Conservation (phyloP, 2,888 invertebrate genomes). For the Agrochola circellaris region DNA sequence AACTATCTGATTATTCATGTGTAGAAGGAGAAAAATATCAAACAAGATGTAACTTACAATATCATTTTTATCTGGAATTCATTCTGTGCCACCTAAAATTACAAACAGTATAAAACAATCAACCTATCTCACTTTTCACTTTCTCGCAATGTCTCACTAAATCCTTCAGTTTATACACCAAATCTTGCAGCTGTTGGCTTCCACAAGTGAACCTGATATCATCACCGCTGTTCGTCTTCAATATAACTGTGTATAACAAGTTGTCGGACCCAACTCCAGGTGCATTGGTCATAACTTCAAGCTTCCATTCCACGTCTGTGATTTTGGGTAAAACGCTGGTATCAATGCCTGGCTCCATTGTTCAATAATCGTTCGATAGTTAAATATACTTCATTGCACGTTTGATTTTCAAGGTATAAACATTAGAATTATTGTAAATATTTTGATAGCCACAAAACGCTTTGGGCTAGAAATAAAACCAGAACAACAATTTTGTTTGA, state of each 20-base stretch:
- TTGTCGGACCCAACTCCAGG: conserved; percentile 85
- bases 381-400: conserved; percentile 13
- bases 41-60: conserved; percentile 29
- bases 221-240: conserved; percentile 84
- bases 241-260: conserved; percentile 84
- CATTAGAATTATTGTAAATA: conserved; percentile 1
- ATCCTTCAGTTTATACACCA: conserved; percentile 92
- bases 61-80: conserved; percentile 29
- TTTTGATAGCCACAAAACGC: neutral
- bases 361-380: neutral
- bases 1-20: neutral
- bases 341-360: conserved; percentile 74
- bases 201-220: conserved; percentile 91
- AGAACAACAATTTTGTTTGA: neutral
- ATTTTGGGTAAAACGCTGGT: conserved; percentile 86
- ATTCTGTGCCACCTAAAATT: neutral
- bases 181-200: conserved; percentile 92
- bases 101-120: conserved; percentile 49
- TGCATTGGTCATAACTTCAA: conserved; percentile 88
- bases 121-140: conserved; percentile 82
- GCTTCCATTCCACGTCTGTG: conserved; percentile 91
- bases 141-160: conserved; percentile 92
- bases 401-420: neutral
- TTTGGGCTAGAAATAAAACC: no score
- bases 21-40: conserved; percentile 6